A percentile compares a stretch with the other conserved stretches of the same genome.
These are phyloP conservation scores for Pelusios castaneus DNA, from an alignment of 2,113 vertebrate species.

Conservation along the genomic window DNA sequence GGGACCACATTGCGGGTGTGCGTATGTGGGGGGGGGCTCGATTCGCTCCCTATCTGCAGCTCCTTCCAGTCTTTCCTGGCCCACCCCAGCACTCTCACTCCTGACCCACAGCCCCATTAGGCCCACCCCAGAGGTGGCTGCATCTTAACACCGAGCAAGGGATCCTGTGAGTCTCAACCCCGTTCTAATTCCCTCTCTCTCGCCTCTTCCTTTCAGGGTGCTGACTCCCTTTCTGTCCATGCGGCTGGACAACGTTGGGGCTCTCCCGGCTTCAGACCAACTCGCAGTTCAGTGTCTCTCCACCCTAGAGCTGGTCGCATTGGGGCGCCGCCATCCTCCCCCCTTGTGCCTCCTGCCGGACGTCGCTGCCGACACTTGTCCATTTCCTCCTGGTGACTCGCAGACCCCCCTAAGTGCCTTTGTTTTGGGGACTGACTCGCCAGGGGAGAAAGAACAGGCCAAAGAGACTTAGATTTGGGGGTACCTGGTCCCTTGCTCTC, in stretches of 20 bases:
- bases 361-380: fast-evolving
- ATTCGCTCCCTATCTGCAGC: too few species aligned
- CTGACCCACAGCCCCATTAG: too few species aligned
- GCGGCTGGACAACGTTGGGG: too few species aligned
- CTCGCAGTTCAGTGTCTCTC: neutral
- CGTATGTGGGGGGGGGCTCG: too few species aligned
- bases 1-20: too few species aligned
- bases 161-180: neutral
- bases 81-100: too few species aligned
- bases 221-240: neutral
- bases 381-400: neutral
- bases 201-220: neutral
- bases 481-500: too few species aligned
- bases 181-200: neutral
- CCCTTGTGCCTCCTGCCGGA: too few species aligned
- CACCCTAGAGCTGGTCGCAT: neutral
- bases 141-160: neutral
- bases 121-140: too few species aligned
- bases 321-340: too few species aligned
- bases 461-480: neutral
- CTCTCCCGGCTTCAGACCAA: too few species aligned
- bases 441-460: neutral
- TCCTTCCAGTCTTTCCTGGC: too few species aligned
- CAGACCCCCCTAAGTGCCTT: neutral
- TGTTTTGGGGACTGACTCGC: neutral